Percentiles rank a stretch among this genome's conserved stretches.
Evolutionary conservation across 2,113 vertebrate species (phyloP).

Genomic region (Neogale vison): DNA sequence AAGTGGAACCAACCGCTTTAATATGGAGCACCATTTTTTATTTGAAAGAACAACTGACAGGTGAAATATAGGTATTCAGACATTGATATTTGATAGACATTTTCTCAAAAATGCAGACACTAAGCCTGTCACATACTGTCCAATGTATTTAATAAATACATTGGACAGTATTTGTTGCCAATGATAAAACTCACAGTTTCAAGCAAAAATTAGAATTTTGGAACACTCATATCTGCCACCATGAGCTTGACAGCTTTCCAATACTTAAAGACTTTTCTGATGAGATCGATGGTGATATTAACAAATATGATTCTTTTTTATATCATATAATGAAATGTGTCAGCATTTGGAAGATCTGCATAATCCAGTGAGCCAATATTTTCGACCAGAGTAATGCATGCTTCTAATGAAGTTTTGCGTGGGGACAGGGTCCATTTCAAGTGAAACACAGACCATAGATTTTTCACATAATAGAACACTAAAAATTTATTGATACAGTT

Average conservation of each 20-base stretch:
- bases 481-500: constrained; percentile 38
- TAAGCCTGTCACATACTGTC: not conserved
- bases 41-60: not conserved
- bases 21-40: not conserved
- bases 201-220: constrained; percentile 45
- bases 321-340: constrained; percentile 56
- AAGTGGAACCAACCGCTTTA: not conserved
- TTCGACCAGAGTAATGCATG: not conserved
- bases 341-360: constrained; percentile 30
- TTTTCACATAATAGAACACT: constrained; percentile 42
- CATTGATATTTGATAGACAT: not conserved
- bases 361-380: constrained; percentile 52
- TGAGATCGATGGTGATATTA: constrained; percentile 47
- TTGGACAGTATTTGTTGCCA: not conserved
- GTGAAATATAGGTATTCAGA: not conserved
- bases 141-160: no score
- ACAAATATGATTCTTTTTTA: constrained; percentile 53
- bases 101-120: not conserved
- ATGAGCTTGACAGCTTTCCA: constrained; percentile 34
- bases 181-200: constrained; percentile 23
- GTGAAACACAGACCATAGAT: constrained; percentile 11
- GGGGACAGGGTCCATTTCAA: constrained; percentile 12
- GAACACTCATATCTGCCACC: constrained; percentile 1
- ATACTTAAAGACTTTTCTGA: constrained; percentile 56
- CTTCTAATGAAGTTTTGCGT: constrained; percentile 5